A percentile compares a stretch with the other conserved stretches of the same genome.
Evolutionary conservation across 2,113 vertebrate species (phyloP).

Genomic region (Microtus oregoni): DNA sequence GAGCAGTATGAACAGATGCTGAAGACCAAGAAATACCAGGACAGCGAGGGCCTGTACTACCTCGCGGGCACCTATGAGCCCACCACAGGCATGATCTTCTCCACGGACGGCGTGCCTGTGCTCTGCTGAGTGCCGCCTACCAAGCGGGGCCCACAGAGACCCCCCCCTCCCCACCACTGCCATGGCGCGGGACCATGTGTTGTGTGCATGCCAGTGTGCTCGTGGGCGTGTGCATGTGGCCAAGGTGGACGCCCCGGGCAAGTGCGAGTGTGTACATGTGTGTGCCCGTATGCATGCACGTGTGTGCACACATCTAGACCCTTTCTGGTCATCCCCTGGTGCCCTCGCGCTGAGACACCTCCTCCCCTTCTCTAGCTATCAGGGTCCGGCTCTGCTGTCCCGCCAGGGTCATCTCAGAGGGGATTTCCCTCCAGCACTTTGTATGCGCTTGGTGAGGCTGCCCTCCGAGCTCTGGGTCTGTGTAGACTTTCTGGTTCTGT

Average conservation of each 20-base stretch:
- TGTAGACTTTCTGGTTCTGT: neutral
- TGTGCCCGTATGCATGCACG: constrained; percentile 65
- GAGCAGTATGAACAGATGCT: constrained; percentile 99
- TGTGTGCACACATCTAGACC: constrained; percentile 74
- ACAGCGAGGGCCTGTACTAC: constrained; percentile 99
- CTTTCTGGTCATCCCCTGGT: constrained; percentile 58
- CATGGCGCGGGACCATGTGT: constrained; percentile 58
- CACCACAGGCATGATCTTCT: constrained; percentile 99
- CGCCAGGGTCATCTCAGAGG: constrained; percentile 57
- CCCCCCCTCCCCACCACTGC: constrained; percentile 79
- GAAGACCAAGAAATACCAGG: constrained; percentile 97
- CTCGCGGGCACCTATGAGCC: constrained; percentile 98
- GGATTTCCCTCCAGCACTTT: neutral
- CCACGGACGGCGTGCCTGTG: constrained; percentile 97
- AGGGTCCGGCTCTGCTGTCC: constrained; percentile 56
- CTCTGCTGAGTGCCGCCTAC: constrained; percentile 90
- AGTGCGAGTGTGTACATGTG: constrained; percentile 60
- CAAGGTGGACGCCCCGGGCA: neutral
- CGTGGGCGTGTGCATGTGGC: neutral
- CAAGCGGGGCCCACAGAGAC: constrained; percentile 39
- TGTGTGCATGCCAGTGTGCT: constrained; percentile 54
- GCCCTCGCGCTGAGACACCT: constrained; percentile 45
- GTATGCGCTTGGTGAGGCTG: constrained; percentile 53
- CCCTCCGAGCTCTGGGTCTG: neutral
- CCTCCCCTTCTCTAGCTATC: constrained; percentile 14